Evolutionary conservation across 2,888 invertebrate genomes (phyloP).

Genomic region (Adela reaumurella): DNA sequence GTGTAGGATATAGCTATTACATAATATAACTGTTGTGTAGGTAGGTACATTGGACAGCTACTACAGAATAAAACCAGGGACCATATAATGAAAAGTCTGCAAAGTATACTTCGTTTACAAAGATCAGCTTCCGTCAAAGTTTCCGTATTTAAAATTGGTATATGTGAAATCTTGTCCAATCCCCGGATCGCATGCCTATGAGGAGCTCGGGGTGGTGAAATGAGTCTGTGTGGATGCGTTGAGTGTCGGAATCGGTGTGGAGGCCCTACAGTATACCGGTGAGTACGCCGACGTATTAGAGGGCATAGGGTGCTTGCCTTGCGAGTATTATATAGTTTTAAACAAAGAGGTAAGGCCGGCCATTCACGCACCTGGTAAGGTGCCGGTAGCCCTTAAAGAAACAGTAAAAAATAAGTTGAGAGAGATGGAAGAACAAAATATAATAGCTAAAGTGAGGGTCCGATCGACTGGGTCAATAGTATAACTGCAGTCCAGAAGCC

Average conservation of each 20-base stretch:
- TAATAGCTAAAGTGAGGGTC: slow-evolving; percentile 14
- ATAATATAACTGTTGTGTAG: too few species aligned
- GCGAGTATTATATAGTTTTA: slow-evolving; percentile 10
- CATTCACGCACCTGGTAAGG: slow-evolving; percentile 13
- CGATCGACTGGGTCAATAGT: slow-evolving; percentile 16
- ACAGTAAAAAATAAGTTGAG: slow-evolving; percentile 11
- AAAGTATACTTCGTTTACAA: too few species aligned
- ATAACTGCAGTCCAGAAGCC: slow-evolving; percentile 15
- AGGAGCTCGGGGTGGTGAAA: slow-evolving; percentile 11
- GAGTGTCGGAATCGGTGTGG: slow-evolving; percentile 4
- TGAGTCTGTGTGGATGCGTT: not conserved
- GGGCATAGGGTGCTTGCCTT: slow-evolving; percentile 10
- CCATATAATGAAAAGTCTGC: too few species aligned
- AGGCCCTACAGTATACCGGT: slow-evolving; percentile 1
- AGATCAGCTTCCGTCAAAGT: too few species aligned
- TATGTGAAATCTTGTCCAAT: not conserved
- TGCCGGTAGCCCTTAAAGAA: slow-evolving; percentile 13
- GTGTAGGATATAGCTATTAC: too few species aligned
- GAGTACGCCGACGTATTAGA: slow-evolving; percentile 8
- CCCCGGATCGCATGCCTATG: slow-evolving; percentile 6
- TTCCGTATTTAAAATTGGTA: not conserved
- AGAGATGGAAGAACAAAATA: slow-evolving; percentile 12
- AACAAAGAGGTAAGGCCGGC: slow-evolving; percentile 8
- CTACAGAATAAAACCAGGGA: too few species aligned
- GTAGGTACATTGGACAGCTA: too few species aligned